Conservation (phyloP, 2,888 invertebrate genomes). For the Dryocosmus kuriphilus region DNA sequence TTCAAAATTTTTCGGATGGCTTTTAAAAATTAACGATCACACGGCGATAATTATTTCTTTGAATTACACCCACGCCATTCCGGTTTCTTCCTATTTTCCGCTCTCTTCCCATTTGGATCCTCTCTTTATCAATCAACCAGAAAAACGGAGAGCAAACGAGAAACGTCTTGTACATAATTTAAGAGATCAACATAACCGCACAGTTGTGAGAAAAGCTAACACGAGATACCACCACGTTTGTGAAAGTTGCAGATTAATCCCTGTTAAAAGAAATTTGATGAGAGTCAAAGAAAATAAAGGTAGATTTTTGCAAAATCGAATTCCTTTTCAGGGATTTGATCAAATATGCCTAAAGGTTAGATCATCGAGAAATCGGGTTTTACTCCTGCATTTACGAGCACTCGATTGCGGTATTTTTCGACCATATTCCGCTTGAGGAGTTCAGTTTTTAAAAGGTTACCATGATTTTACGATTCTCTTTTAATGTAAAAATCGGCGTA, state of each 20-base stretch:
- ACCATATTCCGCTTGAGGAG: background rate
- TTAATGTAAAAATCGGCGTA: background rate
- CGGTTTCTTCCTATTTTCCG: background rate
- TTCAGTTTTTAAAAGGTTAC: background rate
- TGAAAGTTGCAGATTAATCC: background rate
- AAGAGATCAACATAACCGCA: background rate
- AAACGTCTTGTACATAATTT: conserved; percentile 18
- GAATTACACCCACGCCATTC: background rate
- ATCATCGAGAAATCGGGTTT: conserved; percentile 16
- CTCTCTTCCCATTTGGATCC: conserved; percentile 2
- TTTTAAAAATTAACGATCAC: background rate
- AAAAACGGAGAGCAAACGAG: background rate
- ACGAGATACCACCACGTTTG: background rate
- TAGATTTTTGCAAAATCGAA: background rate
- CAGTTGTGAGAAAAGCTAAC: background rate
- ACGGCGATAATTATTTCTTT: background rate
- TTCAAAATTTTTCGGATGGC: background rate
- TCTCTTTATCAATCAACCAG: background rate
- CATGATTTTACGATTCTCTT: background rate
- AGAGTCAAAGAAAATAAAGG: background rate
- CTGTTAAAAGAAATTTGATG: background rate
- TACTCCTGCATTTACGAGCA: conserved; percentile 30
- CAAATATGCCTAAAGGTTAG: background rate
- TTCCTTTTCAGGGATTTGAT: background rate
- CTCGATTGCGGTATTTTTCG: background rate